Evolutionary conservation across 2,797 vertebrate genomes (phyloP).

Genomic region (Anabas testudineus): DNA sequence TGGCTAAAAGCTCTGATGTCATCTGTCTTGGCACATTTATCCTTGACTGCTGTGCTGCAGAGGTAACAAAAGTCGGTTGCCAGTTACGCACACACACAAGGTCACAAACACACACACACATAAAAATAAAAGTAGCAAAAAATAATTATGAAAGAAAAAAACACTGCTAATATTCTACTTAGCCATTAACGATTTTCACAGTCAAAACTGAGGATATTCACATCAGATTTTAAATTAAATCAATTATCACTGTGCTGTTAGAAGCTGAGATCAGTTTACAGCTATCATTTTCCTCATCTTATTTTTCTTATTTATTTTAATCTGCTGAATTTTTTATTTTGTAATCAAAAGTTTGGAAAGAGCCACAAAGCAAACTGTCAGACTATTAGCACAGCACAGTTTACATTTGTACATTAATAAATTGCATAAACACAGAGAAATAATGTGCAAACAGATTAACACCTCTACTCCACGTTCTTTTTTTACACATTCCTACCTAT

Average conservation of each 20-base stretch:
- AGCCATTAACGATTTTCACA: neutral
- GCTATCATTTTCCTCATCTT: neutral
- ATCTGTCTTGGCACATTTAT: constrained; percentile 63
- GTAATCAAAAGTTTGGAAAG: neutral
- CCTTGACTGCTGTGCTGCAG: constrained; percentile 25
- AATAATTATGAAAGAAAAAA: constrained; percentile 3
- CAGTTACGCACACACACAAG: constrained; percentile 33
- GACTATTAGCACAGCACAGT: neutral
- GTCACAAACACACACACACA: constrained; percentile 54
- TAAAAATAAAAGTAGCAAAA: constrained; percentile 9
- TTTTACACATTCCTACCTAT: neutral
- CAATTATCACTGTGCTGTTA: neutral
- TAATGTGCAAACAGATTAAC: neutral
- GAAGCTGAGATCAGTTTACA: neutral
- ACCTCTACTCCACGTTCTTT: neutral
- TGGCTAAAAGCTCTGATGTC: constrained; percentile 54
- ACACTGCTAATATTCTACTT: neutral
- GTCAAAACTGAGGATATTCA: constrained; percentile 3
- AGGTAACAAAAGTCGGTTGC: constrained; percentile 3
- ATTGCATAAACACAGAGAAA: neutral
- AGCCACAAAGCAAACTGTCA: constrained; percentile 9
- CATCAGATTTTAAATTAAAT: constrained; percentile 6
- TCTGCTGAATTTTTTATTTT: constrained; percentile 11
- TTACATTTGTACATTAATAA: neutral
- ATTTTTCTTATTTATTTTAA: constrained; percentile 13